phyloP scores from a whole-genome alignment of 2,797 vertebrate species.

The Prionace glauca region DNA sequence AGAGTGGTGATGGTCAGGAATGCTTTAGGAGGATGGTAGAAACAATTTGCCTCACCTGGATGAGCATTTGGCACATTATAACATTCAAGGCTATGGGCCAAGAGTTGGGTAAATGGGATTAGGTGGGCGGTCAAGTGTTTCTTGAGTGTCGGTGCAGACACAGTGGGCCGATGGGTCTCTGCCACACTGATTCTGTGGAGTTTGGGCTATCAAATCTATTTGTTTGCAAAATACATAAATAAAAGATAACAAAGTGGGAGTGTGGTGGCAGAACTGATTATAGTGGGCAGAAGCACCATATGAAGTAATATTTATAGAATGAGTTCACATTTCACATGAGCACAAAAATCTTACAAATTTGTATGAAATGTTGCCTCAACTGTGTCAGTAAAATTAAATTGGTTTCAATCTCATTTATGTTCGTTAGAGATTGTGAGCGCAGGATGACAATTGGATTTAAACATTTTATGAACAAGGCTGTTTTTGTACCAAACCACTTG shows the following conservation, averaged over 20 bases:
- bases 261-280: not conserved
- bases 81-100: too few relatives aligned
- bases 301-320: not conserved
- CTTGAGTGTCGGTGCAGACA: too few relatives aligned
- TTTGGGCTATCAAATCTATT: not conserved
- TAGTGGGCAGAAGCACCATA: not conserved
- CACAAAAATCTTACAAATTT: not conserved
- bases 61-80: too few relatives aligned
- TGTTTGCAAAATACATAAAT: not conserved
- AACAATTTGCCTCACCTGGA: too few relatives aligned
- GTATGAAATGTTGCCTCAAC: not conserved
- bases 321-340: not conserved
- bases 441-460: not conserved
- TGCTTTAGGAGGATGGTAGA: too few relatives aligned
- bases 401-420: not conserved
- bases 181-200: too few relatives aligned
- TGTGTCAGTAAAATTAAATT: not conserved
- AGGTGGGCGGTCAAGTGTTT: too few relatives aligned
- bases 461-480: not conserved
- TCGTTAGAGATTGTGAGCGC: not conserved
- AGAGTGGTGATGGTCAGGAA: too few relatives aligned
- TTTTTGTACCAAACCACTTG: not conserved
- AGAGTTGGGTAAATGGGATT: too few relatives aligned
- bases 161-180: too few relatives aligned
- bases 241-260: not conserved